These are phyloP conservation scores for Drosophila asahinai DNA, from an alignment of 1,140 invertebrate genomes.

Conservation along the genomic window DNA sequence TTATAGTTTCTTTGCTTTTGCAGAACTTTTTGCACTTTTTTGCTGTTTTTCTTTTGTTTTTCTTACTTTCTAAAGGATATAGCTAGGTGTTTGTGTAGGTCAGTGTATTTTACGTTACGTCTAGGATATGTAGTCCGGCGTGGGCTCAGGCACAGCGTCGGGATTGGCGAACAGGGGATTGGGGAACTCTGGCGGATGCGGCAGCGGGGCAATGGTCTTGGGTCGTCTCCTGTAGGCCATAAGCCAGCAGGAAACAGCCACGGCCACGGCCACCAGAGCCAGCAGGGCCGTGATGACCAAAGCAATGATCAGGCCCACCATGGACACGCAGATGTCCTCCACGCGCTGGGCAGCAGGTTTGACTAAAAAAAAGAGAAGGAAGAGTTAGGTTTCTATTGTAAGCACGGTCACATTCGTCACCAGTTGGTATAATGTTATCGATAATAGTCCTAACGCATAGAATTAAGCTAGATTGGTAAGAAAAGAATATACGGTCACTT, in stretches of 20 bases:
- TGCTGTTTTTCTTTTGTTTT: conserved; percentile 49
- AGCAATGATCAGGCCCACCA: conserved; percentile 96
- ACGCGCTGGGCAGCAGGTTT: conserved; percentile 88
- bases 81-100: conserved; percentile 63
- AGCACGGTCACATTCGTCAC: no score
- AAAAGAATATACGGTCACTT: no score
- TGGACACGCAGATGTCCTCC: conserved; percentile 97
- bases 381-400: no score
- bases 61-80: conserved; percentile 63
- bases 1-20: conserved; percentile 35
- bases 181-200: conserved; percentile 97
- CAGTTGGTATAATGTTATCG: no score
- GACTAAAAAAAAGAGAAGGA: conserved; percentile 9
- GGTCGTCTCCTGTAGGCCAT: conserved; percentile 95
- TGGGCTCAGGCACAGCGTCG: conserved; percentile 86
- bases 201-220: conserved; percentile 93
- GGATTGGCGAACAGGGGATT: conserved; percentile 96
- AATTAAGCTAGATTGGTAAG: no score
- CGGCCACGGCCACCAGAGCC: conserved; percentile 96
- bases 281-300: conserved; percentile 95
- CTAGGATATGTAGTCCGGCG: conserved; percentile 85
- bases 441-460: no score
- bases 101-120: conserved; percentile 51
- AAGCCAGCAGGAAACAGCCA: conserved; percentile 97
- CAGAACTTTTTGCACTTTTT: conserved; percentile 74